Evolutionary conservation across 2,888 invertebrate species (phyloP).

Genomic region (Phania funesta): DNA sequence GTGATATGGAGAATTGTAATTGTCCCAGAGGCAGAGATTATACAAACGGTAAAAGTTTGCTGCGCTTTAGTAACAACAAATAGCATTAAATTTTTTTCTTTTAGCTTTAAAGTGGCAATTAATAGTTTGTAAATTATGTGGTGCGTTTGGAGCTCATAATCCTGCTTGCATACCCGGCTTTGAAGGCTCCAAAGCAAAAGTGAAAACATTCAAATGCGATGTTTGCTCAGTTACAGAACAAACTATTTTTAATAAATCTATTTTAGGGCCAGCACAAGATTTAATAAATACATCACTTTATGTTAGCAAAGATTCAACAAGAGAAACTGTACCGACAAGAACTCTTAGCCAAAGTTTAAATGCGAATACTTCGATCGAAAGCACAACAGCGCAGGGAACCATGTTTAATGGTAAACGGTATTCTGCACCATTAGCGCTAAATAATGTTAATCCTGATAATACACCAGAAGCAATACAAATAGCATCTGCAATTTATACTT

Average conservation of each 20-base stretch:
- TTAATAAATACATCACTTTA: slow-evolving; percentile 42
- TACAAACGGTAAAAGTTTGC: slow-evolving; percentile 39
- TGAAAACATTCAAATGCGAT: slow-evolving; percentile 69
- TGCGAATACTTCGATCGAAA: background rate
- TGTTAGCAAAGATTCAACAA: background rate
- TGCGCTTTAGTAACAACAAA: background rate
- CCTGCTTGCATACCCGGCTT: slow-evolving; percentile 65
- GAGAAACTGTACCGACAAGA: background rate
- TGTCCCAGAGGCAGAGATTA: slow-evolving; percentile 84
- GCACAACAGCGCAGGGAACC: background rate
- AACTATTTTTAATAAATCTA: background rate
- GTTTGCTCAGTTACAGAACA: slow-evolving; percentile 66
- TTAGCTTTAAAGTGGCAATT: slow-evolving; percentile 69
- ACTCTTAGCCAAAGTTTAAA: background rate
- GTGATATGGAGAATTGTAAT: slow-evolving; percentile 83
- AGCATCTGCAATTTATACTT: background rate
- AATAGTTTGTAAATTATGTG: slow-evolving; percentile 72
- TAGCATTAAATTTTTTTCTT: background rate
- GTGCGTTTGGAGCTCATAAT: slow-evolving; percentile 72
- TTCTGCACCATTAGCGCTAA: background rate
- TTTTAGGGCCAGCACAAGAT: background rate
- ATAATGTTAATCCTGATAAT: background rate
- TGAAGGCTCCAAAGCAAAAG: slow-evolving; percentile 3
- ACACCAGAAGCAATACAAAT: background rate
- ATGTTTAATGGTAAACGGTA: background rate